Evolutionary conservation across 2,888 invertebrate genomes (phyloP), one percentile per base, ranked within the genome.

Genomic region (Tenthredo scrophulariae): DNA sequence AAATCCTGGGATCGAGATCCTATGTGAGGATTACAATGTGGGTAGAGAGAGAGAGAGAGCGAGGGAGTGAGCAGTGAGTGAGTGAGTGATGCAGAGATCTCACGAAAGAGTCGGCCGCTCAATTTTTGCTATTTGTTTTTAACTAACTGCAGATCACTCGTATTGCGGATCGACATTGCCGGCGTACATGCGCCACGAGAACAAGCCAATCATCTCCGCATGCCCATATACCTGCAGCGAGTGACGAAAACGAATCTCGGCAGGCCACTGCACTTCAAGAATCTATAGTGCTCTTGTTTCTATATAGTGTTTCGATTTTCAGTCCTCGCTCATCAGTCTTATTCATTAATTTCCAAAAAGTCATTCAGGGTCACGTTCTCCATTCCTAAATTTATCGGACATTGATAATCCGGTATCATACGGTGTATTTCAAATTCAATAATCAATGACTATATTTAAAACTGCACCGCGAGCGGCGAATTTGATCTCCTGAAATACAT

Each of bases 401-500:
- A 29, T 67, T 29, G 29, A 67, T n/a, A n/a, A 67, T 67, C 65
- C 65, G 29, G 65, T 29, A 33, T 65, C 29, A 10, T 15, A 15
- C 65, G 67, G 67, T 33, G 67, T 67, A 33, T 33, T 33, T 26
- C 67, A 6, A 29, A 29, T 6, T 13, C 5, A 26, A 15, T 50
- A 77, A 77, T 33, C 50, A 54, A 26, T n/a, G 54, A 18, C 54
- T 50, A 10, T 65, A 26, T 13, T 46, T 6, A 22, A n/a, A 22
- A n/a, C 18, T 18, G n/a, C 18, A 54, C 54, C 18, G 33, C n/a
- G n/a, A 33, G 13, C 50, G 50, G 33, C 33, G 54, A 77, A 77
- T 54, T 77, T 26, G 77, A 77, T 29, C 77, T 54, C 33, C 54
- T 33, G 50, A 33, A 77, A 77, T 77, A 54, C 43, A 72, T 72